These are phyloP conservation scores for Eretmochelys imbricata DNA, from an alignment of 2,113 vertebrate genomes.

Conservation along the genomic window DNA sequence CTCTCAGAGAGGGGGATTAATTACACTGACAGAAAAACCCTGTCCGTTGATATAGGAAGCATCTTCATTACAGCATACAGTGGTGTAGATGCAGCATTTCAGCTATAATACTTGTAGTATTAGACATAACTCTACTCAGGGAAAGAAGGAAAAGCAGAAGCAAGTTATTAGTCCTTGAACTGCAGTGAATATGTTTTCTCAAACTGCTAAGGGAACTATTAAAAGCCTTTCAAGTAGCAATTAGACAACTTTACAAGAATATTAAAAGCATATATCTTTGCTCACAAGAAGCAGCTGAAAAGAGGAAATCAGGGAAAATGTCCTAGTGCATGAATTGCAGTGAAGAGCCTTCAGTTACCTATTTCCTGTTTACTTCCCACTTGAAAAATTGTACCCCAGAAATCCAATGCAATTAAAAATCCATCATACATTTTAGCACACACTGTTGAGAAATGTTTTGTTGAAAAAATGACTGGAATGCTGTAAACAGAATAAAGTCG, in stretches of 20 bases:
- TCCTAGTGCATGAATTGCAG: conserved; percentile 23
- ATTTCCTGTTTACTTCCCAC: conserved; percentile 75
- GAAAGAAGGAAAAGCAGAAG: conserved; percentile 43
- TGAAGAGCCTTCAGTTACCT: conserved; percentile 61
- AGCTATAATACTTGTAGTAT: neutral
- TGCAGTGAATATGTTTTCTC: neutral
- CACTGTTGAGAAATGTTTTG: conserved; percentile 67
- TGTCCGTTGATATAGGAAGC: neutral
- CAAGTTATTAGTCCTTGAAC: conserved; percentile 33
- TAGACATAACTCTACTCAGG: neutral
- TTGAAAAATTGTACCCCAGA: conserved; percentile 70
- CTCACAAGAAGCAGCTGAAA: conserved; percentile 36
- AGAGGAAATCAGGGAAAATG: neutral
- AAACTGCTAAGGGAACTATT: conserved; percentile 31
- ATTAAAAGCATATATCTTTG: conserved; percentile 4
- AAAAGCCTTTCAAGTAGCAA: conserved; percentile 45
- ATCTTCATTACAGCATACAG: neutral
- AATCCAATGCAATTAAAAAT: conserved; percentile 66
- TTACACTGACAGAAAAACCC: neutral
- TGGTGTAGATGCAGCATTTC: neutral
- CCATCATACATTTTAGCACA: conserved; percentile 63
- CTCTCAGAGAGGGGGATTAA: neutral
- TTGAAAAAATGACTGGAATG: conserved; percentile 74
- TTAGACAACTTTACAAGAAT: conserved; percentile 47
- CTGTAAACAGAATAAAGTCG: conserved; percentile 75